Evolutionary conservation across 2,888 invertebrate genomes (phyloP).

Genomic region (Sminthurinus aureus): DNA sequence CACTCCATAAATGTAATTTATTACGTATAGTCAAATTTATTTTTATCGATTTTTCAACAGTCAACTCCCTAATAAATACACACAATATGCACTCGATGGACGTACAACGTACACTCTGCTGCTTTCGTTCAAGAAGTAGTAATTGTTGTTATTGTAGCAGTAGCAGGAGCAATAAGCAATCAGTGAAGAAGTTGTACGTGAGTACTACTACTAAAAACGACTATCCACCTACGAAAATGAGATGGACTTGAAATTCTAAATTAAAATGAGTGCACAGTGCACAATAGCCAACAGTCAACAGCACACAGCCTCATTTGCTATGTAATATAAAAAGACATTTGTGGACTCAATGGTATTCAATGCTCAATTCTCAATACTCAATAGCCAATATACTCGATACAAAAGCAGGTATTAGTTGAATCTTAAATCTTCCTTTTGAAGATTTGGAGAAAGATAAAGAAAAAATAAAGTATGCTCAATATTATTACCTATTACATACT

Average conservation of each 20-base stretch:
- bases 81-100: too few relatives aligned
- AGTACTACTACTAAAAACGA: neutral
- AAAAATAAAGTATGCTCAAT: too few relatives aligned
- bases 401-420: too few relatives aligned
- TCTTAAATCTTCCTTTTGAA: too few relatives aligned
- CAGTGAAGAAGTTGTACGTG: neutral
- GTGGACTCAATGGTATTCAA: too few relatives aligned
- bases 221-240: neutral
- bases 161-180: neutral
- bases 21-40: conserved; percentile 2
- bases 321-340: too few relatives aligned
- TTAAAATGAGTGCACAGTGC: neutral
- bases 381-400: too few relatives aligned
- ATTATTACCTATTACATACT: neutral
- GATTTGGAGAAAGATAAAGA: too few relatives aligned
- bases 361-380: too few relatives aligned
- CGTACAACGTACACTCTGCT: neutral
- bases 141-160: neutral
- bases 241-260: neutral
- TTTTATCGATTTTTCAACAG: conserved; percentile 10
- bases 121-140: neutral
- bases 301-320: neutral
- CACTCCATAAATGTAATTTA: conserved; percentile 13
- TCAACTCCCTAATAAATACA: neutral
- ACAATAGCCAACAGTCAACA: neutral